Percentiles rank a stretch among this genome's conserved stretches.
Conservation (phyloP, 2,797 vertebrate genomes). For the Phoebastria nigripes region DNA sequence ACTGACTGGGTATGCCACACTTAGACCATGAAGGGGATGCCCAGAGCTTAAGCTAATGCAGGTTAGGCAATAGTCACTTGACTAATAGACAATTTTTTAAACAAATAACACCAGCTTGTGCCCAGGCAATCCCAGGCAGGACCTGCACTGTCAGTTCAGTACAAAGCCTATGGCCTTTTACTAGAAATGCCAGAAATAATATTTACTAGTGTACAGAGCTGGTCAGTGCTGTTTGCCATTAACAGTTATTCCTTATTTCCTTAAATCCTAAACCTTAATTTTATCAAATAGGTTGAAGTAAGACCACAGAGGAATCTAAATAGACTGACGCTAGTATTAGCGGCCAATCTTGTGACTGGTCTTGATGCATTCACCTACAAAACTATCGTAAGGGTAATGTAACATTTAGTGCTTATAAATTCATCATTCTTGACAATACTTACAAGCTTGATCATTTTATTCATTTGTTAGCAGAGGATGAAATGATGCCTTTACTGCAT, state of each 20-base stretch:
- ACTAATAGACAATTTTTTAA: neutral
- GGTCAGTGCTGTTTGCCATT: neutral
- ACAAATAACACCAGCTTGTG: neutral
- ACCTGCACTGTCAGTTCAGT: neutral
- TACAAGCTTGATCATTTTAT: neutral
- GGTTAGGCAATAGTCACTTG: neutral
- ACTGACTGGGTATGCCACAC: neutral
- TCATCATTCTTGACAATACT: neutral
- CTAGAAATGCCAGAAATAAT: neutral
- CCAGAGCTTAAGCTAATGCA: neutral
- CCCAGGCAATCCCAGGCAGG: neutral
- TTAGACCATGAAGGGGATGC: neutral
- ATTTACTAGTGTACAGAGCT: neutral
- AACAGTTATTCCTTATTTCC: neutral
- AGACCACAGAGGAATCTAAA: neutral
- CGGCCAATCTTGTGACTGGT: neutral
- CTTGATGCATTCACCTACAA: neutral
- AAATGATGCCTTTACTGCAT: neutral
- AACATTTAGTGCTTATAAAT: neutral
- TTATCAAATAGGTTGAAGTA: neutral
- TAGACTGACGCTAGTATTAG: neutral
- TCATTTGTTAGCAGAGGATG: neutral
- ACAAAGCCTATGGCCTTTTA: neutral
- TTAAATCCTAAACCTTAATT: neutral
- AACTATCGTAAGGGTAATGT: neutral